Percentiles rank a stretch among this genome's conserved stretches.
These are phyloP conservation scores for Drosophila kohkoa DNA, from an alignment of 1,140 invertebrate genomes.

Conservation along the genomic window DNA sequence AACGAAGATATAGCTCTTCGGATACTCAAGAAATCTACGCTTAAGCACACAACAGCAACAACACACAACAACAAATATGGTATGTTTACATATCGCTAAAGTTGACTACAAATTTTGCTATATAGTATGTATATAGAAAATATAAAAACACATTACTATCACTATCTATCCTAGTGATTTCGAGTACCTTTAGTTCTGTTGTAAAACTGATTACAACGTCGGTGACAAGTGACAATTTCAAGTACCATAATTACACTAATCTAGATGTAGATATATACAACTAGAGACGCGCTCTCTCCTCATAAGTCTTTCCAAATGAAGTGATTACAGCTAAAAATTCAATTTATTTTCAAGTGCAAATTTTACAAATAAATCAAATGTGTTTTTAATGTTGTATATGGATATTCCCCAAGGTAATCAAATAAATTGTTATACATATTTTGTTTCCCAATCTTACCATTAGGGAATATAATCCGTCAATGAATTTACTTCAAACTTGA, in stretches of 20 bases:
- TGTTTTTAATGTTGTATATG: too few relatives aligned
- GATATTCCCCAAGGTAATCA: too few relatives aligned
- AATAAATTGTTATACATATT: too few relatives aligned
- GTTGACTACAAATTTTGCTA: not conserved
- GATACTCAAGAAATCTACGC: not conserved
- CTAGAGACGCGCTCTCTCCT: not conserved
- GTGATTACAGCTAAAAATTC: too few relatives aligned
- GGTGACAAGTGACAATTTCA: conserved; percentile 27
- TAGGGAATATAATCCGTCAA: too few relatives aligned
- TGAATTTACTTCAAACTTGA: too few relatives aligned
- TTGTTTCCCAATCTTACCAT: too few relatives aligned
- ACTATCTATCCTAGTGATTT: conserved; percentile 14
- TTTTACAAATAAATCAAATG: not conserved
- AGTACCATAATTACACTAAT: conserved; percentile 10
- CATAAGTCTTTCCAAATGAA: too few relatives aligned
- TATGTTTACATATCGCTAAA: conserved; percentile 43
- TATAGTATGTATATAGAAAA: not conserved
- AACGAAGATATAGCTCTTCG: not conserved
- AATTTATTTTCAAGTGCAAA: not conserved
- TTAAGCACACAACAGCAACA: not conserved
- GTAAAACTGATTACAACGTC: conserved; percentile 9
- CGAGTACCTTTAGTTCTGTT: conserved; percentile 1
- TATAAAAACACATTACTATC: not conserved
- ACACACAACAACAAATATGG: conserved; percentile 49
- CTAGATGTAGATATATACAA: conserved; percentile 1